Conservation (phyloP, 1,140 invertebrate species). For the Tetraneura akinire region DNA sequence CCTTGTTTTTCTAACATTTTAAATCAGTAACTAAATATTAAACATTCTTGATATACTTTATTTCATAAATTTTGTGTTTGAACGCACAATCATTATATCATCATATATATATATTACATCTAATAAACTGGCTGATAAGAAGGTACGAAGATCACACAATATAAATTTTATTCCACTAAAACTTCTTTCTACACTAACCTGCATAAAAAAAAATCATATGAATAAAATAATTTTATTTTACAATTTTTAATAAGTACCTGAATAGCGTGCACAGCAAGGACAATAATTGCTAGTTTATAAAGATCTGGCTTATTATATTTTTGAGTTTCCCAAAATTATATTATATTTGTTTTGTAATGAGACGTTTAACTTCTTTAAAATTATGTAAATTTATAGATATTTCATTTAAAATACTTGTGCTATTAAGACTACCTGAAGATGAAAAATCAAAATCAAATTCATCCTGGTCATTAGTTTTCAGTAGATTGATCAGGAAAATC, state of each 20-base stretch:
- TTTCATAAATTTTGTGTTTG: slow-evolving; percentile 2
- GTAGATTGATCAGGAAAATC: not conserved
- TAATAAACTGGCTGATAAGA: not conserved
- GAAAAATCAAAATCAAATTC: too few relatives aligned
- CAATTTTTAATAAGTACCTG: not conserved
- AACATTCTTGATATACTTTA: too few relatives aligned
- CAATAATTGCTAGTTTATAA: not conserved
- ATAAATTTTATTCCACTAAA: slow-evolving; percentile 1
- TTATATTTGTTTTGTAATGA: slow-evolving; percentile 7
- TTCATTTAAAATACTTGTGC: not conserved
- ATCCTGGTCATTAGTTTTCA: too few relatives aligned
- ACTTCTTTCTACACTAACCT: too few relatives aligned
- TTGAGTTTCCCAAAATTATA: not conserved
- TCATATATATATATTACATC: too few relatives aligned
- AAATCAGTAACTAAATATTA: too few relatives aligned
- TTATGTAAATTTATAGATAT: not conserved
- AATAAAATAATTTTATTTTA: too few relatives aligned
- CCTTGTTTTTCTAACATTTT: too few relatives aligned
- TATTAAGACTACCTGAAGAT: not conserved
- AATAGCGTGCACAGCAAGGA: not conserved
- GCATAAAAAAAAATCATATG: too few relatives aligned
- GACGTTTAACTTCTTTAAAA: not conserved
- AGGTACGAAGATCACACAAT: too few relatives aligned
- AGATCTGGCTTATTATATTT: not conserved
- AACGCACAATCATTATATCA: not conserved